These are phyloP conservation scores for Leptocoma aspasia DNA, from an alignment of 2,113 vertebrate species.

Conservation along the genomic window DNA sequence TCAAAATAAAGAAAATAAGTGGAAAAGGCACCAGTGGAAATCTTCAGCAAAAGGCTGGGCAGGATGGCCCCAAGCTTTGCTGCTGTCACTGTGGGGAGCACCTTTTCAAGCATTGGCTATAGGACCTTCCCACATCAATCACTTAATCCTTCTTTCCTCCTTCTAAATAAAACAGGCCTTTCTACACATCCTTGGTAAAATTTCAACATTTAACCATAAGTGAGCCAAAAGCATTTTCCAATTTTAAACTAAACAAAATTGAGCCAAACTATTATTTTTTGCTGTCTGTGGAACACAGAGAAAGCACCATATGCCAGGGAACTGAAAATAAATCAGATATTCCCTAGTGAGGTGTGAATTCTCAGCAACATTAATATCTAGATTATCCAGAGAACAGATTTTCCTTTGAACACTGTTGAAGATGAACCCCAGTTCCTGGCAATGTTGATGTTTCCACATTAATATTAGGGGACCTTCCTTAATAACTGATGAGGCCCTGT, in stretches of 20 bases:
- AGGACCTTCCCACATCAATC: background rate
- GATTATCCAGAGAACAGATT: background rate
- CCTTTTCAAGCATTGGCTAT: background rate
- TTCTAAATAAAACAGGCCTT: background rate
- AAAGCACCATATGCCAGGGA: background rate
- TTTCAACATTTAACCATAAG: background rate
- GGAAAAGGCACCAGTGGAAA: background rate
- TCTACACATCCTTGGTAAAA: background rate
- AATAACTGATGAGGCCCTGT: background rate
- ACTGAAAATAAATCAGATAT: slow-evolving; percentile 33
- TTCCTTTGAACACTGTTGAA: background rate
- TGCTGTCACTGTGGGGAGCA: background rate
- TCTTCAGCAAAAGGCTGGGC: background rate
- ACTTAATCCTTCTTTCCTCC: background rate
- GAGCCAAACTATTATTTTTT: background rate
- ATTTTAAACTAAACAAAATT: background rate
- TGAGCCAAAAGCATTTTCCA: background rate
- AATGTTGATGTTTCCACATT: background rate
- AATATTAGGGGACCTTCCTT: background rate
- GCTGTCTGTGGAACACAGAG: background rate
- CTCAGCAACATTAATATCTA: slow-evolving; percentile 3
- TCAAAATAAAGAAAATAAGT: background rate
- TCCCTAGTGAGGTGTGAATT: background rate
- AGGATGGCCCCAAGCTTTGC: background rate
- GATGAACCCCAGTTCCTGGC: background rate